phyloP scores from a whole-genome alignment of 1,140 invertebrate species.

The Zaprionus ornatus region DNA sequence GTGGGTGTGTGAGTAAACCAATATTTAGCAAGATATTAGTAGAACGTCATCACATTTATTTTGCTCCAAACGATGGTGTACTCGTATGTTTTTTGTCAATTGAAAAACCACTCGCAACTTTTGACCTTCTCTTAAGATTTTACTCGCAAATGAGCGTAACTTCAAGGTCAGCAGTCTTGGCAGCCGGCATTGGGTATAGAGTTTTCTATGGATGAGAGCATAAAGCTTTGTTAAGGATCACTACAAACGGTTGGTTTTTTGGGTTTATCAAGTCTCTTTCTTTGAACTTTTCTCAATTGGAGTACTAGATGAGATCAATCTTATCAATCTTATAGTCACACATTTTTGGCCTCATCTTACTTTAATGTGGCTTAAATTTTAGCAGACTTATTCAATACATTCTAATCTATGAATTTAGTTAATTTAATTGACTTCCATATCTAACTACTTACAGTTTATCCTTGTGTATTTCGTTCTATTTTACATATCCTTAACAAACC shows the following conservation, averaged over 20 bases:
- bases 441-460: no score
- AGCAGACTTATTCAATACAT: no score
- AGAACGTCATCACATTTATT: slow-evolving; percentile 24
- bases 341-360: no score
- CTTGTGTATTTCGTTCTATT: no score
- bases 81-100: slow-evolving; percentile 28
- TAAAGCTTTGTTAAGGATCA: background rate
- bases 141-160: slow-evolving; percentile 6
- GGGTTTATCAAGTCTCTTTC: no score
- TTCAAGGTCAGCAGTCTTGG: slow-evolving; percentile 27
- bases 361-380: no score
- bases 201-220: slow-evolving; percentile 5
- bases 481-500: no score
- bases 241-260: background rate
- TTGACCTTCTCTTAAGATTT: slow-evolving; percentile 19
- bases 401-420: no score
- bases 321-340: no score
- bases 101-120: slow-evolving; percentile 3
- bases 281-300: no score
- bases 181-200: background rate
- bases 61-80: slow-evolving; percentile 16
- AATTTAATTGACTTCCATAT: no score
- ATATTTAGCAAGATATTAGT: slow-evolving; percentile 17
- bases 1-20: slow-evolving; percentile 16
- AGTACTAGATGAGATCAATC: no score